Base-by-base conservation (phyloP, 2,888 invertebrate species). In the Cryptus viduatorius region DNA sequence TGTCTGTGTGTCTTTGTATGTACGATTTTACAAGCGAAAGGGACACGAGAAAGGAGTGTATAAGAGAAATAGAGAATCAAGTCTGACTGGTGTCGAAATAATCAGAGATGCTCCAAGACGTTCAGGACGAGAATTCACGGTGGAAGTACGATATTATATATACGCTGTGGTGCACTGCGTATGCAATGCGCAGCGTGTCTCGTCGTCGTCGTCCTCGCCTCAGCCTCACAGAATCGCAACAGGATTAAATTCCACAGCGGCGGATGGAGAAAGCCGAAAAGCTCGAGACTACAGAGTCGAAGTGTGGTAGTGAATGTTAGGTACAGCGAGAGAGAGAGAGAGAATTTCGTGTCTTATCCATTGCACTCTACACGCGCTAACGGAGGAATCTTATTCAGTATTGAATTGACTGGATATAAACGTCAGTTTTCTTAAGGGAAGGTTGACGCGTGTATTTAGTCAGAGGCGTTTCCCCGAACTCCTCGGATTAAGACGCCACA, bases 391-490 rank as follows among this genome's bases (percentile, higher is more conserved):
- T 24, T 31, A 56, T n/a, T 14, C n/a, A 53, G 65, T 67, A 67
- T 67, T 67, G 76, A 64, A 64, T 64, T 72, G 50, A 67, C 69
- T 31, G 56, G 79, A 75, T 48, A 48, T 48, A 42, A 75, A 78
- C 46, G 50, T 79, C 56, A 3, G 48, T 48, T 48, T 48, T n/a
- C 48, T 3, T 48, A 48, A 56, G 65, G 31, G 59, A 16, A 44
- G 42, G 50, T 71, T 82, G 56, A 85, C 50, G 79, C 84, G 79
- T 56, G 82, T 86, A 83, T 79, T 86, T 82, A 85, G 84, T 82
- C 68, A 82, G 82, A 64, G 82, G 65, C 68, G 76, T 83, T 85
- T 69, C 77, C 67, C 67, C 64, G 12, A 82, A 53, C 81, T 79
- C 78, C 76, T 78, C 44, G 76, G 79, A 84, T 84, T 81, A 83